A percentile compares a stretch with the other conserved stretches of the same genome.
Conservation (phyloP, 2,888 invertebrate genomes). For the Aricia artaxerxes region DNA sequence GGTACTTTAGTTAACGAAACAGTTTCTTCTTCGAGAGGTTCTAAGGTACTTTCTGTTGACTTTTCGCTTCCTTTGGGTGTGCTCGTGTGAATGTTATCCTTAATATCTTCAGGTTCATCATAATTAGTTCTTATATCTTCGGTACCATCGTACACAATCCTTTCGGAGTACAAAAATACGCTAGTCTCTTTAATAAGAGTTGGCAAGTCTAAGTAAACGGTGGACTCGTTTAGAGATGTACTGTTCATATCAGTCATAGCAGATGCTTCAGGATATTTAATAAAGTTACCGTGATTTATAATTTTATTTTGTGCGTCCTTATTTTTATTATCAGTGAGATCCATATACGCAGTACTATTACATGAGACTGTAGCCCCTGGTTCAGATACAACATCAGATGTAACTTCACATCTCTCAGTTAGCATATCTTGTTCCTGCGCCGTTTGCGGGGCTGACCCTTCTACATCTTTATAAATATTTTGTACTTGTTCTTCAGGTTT, state of each 20-base stretch:
- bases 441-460: slow-evolving; percentile 36
- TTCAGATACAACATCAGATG: slow-evolving; percentile 40
- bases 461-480: slow-evolving; percentile 42
- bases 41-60: slow-evolving; percentile 53
- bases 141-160: slow-evolving; percentile 48
- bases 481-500: slow-evolving; percentile 64
- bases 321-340: slow-evolving; percentile 63
- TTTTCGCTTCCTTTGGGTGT: slow-evolving; percentile 64
- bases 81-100: slow-evolving; percentile 54
- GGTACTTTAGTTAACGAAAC: slow-evolving; percentile 54
- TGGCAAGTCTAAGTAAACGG: slow-evolving; percentile 70
- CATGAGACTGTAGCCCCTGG: slow-evolving; percentile 33
- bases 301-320: slow-evolving; percentile 51
- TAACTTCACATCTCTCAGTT: slow-evolving; percentile 39
- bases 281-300: slow-evolving; percentile 48
- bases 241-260: slow-evolving; percentile 41
- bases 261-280: slow-evolving; percentile 49
- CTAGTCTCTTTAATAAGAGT: slow-evolving; percentile 58
- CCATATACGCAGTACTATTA: slow-evolving; percentile 62
- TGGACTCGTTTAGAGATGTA: slow-evolving; percentile 61
- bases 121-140: slow-evolving; percentile 43
- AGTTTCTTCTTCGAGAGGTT: slow-evolving; percentile 47
- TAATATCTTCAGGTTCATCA: slow-evolving; percentile 45
- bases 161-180: slow-evolving; percentile 63
- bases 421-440: slow-evolving; percentile 39